phyloP scores from a whole-genome alignment of 2,797 vertebrate genomes.

The Gila robusta region DNA sequence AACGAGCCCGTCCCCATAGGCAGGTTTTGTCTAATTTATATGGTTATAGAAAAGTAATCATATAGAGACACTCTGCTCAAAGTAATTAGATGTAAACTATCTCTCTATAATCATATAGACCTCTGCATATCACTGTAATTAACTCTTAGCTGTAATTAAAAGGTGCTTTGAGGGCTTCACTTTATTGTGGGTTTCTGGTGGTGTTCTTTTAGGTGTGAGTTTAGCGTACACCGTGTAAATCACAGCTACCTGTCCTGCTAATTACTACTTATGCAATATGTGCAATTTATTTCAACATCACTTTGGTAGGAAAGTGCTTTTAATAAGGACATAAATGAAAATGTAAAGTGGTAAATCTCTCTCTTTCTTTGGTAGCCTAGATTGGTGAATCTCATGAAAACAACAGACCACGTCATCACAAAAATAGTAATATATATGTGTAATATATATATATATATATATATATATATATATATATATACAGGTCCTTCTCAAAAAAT shows the following conservation, averaged over 20 bases:
- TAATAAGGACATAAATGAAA: not conserved
- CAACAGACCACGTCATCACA: not conserved
- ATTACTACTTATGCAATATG: not conserved
- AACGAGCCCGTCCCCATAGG: not conserved
- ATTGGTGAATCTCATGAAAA: not conserved
- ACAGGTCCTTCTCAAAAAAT: too few relatives aligned
- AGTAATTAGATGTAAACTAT: not conserved
- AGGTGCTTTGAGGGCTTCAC: not conserved
- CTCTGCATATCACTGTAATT: slow-evolving; percentile 29
- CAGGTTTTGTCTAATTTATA: not conserved
- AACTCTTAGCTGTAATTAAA: slow-evolving; percentile 5
- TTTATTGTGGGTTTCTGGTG: slow-evolving; percentile 8
- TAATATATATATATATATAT: too few relatives aligned
- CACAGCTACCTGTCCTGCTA: not conserved
- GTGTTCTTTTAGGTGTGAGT: not conserved
- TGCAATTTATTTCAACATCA: not conserved
- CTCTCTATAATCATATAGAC: not conserved
- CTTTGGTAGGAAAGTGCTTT: not conserved
- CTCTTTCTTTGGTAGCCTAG: not conserved
- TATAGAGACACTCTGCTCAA: not conserved
- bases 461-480: too few relatives aligned
- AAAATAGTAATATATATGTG: not conserved
- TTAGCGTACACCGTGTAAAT: not conserved
- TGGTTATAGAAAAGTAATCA: not conserved
- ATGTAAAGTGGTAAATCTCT: not conserved